These are phyloP conservation scores for Cheilosia vulpina DNA, from an alignment of 2,888 invertebrate species.

Conservation along the genomic window DNA sequence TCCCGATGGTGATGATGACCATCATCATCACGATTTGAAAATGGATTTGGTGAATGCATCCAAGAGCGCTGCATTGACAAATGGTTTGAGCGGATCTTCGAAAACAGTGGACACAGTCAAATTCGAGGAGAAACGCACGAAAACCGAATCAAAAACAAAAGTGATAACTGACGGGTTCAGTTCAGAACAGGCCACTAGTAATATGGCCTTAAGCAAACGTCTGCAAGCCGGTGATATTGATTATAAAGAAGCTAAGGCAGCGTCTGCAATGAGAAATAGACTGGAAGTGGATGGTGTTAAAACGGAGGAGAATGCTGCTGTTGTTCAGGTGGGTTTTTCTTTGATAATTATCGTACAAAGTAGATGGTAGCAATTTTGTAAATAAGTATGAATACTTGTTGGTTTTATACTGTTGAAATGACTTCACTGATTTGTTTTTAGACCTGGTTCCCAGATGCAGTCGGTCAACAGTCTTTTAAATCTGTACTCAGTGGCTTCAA, in stretches of 20 bases:
- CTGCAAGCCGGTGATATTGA: slow-evolving; percentile 92
- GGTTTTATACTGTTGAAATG: no score
- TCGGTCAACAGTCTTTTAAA: no score
- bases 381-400: no score
- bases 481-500: no score
- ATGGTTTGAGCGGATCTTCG: slow-evolving; percentile 81
- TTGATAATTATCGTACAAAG: not conserved
- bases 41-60: slow-evolving; percentile 83
- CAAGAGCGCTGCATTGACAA: slow-evolving; percentile 83
- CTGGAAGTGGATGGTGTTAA: slow-evolving; percentile 93
- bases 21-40: slow-evolving; percentile 85
- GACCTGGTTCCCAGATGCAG: no score
- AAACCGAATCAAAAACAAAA: slow-evolving; percentile 90
- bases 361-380: no score
- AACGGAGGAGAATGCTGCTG: slow-evolving; percentile 93
- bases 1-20: slow-evolving; percentile 90
- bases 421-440: no score
- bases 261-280: slow-evolving; percentile 90
- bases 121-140: slow-evolving; percentile 92
- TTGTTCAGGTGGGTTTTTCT: slow-evolving; percentile 87
- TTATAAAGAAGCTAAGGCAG: slow-evolving; percentile 91
- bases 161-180: slow-evolving; percentile 93
- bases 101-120: slow-evolving; percentile 87
- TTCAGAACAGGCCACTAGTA: slow-evolving; percentile 89
- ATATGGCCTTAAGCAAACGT: slow-evolving; percentile 89